Evolutionary conservation across 2,888 invertebrate species (phyloP).

Genomic region (Nasonia oneida): DNA sequence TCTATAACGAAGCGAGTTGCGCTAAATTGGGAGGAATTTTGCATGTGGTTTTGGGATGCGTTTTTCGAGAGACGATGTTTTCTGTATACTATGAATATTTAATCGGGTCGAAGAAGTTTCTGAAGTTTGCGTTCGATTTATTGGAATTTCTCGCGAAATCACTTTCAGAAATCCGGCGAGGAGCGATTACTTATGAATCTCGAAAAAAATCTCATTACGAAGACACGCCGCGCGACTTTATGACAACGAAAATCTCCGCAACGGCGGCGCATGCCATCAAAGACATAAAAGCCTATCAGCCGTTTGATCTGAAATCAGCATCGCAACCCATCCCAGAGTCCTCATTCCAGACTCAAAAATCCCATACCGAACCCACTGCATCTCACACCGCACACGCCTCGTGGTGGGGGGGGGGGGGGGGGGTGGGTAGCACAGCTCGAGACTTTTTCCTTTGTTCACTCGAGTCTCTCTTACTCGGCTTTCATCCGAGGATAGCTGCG

Average conservation of each 20-base stretch:
- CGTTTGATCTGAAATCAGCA: neutral
- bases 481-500: constrained; percentile 5
- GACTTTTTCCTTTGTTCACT: constrained; percentile 49
- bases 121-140: no score
- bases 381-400: neutral
- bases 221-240: no score
- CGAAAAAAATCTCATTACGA: no score
- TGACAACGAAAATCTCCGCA: no score
- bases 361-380: neutral
- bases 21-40: neutral
- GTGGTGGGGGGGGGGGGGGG: neutral
- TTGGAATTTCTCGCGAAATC: no score
- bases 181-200: no score
- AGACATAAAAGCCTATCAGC: constrained; percentile 4
- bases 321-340: neutral
- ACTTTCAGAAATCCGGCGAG: no score
- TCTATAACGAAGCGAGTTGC: neutral
- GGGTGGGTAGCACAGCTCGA: neutral
- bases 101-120: no score
- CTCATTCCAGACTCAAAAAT: neutral
- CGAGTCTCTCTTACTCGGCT: neutral
- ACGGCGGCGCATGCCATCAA: neutral
- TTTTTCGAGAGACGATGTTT: no score
- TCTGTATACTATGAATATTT: no score
- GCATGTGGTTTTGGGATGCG: no score